These are phyloP conservation scores for Catharus fuscescens DNA, from an alignment of 2,113 vertebrate genomes.

Conservation along the genomic window DNA sequence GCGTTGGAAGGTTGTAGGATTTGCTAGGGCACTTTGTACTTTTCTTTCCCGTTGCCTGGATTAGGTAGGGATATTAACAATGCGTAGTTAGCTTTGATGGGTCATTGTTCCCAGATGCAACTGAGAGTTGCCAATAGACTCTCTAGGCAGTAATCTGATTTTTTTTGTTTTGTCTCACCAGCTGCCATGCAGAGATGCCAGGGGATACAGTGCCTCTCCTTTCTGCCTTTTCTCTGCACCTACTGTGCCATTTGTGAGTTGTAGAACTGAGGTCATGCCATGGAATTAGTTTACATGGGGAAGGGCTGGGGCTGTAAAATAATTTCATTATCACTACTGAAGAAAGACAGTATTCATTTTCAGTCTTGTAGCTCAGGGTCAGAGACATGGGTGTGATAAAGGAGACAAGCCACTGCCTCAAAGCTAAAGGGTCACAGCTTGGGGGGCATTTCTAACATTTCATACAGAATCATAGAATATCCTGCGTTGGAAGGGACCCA, in stretches of 20 bases:
- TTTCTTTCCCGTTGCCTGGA: background rate
- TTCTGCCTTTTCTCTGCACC: background rate
- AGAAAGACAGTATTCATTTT: background rate
- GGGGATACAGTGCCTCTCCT: constrained; percentile 43
- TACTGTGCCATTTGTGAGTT: background rate
- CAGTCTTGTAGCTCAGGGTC: background rate
- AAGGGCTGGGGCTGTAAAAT: background rate
- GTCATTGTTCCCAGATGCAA: constrained; percentile 69
- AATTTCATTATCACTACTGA: background rate
- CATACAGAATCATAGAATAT: background rate
- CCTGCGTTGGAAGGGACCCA: background rate
- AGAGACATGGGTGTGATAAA: background rate
- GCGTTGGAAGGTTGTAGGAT: background rate
- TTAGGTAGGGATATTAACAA: constrained; percentile 48
- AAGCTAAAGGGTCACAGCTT: background rate
- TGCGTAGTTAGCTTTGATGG: constrained; percentile 54
- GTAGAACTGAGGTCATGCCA: background rate
- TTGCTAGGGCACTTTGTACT: background rate
- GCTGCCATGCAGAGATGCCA: constrained; percentile 69
- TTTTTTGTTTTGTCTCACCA: constrained; percentile 60
- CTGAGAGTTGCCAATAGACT: constrained; percentile 61
- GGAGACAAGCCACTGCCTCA: background rate
- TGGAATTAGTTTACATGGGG: background rate
- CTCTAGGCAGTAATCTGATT: constrained; percentile 47
- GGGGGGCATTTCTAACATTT: background rate